A percentile compares a stretch with the other conserved stretches of the same genome.
phyloP scores from a whole-genome alignment of 2,113 vertebrate species.

The Phrynosoma blainvillii region DNA sequence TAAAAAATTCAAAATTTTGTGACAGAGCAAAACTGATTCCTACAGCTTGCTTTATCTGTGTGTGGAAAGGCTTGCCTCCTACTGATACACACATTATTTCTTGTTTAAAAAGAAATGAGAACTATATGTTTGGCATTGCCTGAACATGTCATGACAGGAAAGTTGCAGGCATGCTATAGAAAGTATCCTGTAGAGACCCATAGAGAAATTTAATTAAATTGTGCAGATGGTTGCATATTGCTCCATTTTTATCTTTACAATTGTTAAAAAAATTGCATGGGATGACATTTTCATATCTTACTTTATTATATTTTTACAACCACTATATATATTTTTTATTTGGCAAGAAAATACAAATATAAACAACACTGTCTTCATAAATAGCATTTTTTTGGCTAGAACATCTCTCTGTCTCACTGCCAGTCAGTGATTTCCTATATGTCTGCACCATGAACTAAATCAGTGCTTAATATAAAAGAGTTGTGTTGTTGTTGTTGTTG shows the following conservation, averaged over 20 bases:
- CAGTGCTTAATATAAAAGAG: constrained; percentile 21
- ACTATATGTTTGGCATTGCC: background rate
- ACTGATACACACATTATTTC: background rate
- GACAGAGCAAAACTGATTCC: background rate
- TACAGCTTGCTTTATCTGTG: background rate
- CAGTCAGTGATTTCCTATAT: constrained; percentile 21
- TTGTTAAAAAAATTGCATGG: constrained; percentile 8
- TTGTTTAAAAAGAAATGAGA: background rate
- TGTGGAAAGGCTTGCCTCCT: background rate
- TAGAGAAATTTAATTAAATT: background rate
- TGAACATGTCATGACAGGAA: background rate
- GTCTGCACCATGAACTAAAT: constrained; percentile 15
- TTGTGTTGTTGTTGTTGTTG: background rate
- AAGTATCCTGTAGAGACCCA: background rate
- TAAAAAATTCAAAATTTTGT: background rate
- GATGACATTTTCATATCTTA: background rate
- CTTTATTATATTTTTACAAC: background rate
- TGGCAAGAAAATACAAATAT: background rate
- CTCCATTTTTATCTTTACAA: constrained; percentile 7
- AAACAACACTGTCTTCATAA: background rate
- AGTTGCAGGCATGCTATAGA: background rate
- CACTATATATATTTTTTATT: background rate
- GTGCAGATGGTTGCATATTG: constrained; percentile 4
- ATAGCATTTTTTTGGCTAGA: background rate
- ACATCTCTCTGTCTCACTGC: background rate